phyloP scores from a whole-genome alignment of 2,113 vertebrate species.

The Anarhynchus alexandrinus region DNA sequence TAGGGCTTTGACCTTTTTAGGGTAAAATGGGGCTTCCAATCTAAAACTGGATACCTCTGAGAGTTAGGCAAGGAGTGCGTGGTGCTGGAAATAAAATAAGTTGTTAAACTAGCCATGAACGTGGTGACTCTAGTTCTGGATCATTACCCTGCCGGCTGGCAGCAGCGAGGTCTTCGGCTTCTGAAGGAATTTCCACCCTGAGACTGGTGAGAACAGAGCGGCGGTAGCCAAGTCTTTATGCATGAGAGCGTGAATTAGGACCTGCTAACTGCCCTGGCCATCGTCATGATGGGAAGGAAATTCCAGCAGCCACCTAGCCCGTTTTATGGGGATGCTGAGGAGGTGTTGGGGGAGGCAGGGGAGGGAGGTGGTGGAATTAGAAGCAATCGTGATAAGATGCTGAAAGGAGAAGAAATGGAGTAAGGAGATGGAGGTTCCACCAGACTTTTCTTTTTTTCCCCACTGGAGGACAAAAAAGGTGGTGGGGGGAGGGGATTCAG shows the following conservation, averaged over 20 bases:
- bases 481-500: background rate
- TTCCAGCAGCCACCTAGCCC: background rate
- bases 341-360: background rate
- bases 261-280: background rate
- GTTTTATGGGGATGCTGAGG: background rate
- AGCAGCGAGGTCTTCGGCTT: background rate
- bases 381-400: background rate
- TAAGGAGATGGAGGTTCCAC: background rate
- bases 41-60: background rate
- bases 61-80: background rate
- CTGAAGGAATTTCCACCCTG: background rate
- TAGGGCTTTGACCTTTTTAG: background rate
- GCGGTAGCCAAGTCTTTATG: background rate
- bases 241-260: background rate
- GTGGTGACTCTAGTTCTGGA: conserved; percentile 31
- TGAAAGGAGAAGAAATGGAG: background rate
- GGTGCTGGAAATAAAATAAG: background rate
- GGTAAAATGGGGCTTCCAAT: background rate
- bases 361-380: background rate
- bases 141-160: background rate
- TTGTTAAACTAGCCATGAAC: conserved; percentile 14
- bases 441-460: background rate
- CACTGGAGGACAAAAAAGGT: background rate
- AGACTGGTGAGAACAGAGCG: background rate
- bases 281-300: background rate